Conservation (phyloP, 1,140 invertebrate genomes). For the Pemphigus obesinymphae region DNA sequence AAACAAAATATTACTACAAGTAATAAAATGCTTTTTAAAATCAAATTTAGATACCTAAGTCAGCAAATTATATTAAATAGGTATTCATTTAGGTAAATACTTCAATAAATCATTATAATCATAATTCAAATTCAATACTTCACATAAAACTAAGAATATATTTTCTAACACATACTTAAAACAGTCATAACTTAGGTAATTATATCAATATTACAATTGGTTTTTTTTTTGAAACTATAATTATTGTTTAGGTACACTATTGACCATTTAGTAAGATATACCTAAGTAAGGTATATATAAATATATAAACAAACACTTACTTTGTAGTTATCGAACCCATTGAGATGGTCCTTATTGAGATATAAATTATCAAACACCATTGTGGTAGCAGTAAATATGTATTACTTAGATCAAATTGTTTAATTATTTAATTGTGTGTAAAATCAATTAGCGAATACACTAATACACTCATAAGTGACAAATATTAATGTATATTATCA, state of each 20-base stretch:
- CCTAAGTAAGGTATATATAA: not conserved
- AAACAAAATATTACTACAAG: too few species aligned
- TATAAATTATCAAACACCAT: slow-evolving; percentile 55
- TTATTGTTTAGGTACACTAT: not conserved
- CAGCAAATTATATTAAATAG: too few species aligned
- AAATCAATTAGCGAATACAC: not conserved
- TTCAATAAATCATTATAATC: too few species aligned
- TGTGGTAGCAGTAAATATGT: not conserved
- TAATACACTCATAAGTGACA: not conserved
- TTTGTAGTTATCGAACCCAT: slow-evolving; percentile 90
- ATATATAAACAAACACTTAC: slow-evolving; percentile 55
- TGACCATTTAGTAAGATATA: not conserved
- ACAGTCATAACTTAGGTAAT: not conserved
- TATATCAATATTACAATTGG: not conserved
- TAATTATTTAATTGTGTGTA: too few species aligned
- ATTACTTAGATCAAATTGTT: too few species aligned
- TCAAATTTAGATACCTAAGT: too few species aligned
- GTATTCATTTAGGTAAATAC: too few species aligned
- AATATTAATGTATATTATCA: not conserved
- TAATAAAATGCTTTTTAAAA: too few species aligned
- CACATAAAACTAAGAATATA: not conserved
- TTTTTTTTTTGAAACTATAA: too few species aligned
- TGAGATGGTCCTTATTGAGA: slow-evolving; percentile 70
- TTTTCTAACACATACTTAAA: not conserved
- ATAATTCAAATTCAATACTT: too few species aligned